Evolutionary conservation across 2,797 vertebrate species (phyloP).

Genomic region (Neosilurus mollespiculum): DNA sequence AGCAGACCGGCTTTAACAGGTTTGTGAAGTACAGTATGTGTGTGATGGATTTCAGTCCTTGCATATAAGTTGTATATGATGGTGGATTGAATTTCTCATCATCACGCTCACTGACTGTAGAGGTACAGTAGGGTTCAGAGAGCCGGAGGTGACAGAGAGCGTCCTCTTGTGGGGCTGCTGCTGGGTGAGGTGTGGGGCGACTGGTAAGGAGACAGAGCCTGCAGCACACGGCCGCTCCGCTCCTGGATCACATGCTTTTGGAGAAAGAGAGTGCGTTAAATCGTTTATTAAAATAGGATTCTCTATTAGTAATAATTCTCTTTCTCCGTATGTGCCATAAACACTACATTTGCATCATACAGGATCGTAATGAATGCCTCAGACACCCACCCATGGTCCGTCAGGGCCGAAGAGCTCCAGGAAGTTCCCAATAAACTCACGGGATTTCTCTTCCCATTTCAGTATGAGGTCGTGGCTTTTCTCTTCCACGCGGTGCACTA

Average conservation of each 20-base stretch:
- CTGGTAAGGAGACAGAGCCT: constrained; percentile 92
- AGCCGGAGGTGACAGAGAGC: constrained; percentile 70
- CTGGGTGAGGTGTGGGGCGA: constrained; percentile 80
- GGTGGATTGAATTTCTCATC: constrained; percentile 2
- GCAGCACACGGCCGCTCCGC: constrained; percentile 89
- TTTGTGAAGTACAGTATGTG: neutral
- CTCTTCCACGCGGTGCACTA: constrained; percentile 95
- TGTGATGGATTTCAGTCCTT: neutral
- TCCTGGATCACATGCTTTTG: constrained; percentile 93
- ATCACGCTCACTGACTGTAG: neutral
- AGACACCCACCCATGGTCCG: constrained; percentile 86
- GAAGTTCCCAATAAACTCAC: constrained; percentile 96
- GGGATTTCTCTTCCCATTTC: constrained; percentile 98
- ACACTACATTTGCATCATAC: neutral
- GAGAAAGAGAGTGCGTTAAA: neutral
- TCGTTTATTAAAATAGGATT: neutral
- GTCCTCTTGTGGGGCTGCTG: constrained; percentile 79
- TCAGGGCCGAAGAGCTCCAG: constrained; percentile 95
- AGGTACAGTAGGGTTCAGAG: constrained; percentile 65
- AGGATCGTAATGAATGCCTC: neutral
- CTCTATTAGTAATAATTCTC: neutral
- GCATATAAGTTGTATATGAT: neutral
- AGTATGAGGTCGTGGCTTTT: constrained; percentile 97
- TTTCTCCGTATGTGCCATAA: neutral
- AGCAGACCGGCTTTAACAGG: neutral